Evolutionary conservation across 2,888 invertebrate genomes (phyloP).

Genomic region (Caenorhabditis doughertyi): DNA sequence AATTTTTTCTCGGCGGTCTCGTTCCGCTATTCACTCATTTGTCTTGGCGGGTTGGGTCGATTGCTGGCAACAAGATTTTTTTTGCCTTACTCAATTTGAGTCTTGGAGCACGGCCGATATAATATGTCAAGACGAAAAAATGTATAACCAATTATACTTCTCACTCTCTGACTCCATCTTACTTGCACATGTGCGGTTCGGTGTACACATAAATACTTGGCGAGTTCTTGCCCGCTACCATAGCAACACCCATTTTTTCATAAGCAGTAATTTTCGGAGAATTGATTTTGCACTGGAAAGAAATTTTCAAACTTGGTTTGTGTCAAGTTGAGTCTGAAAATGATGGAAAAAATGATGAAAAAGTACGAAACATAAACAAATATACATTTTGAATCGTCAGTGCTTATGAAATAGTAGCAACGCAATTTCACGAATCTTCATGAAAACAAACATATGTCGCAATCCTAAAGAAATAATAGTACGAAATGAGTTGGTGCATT

Average conservation of each 20-base stretch:
- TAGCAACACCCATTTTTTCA: slow-evolving; percentile 28
- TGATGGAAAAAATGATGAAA: too few species aligned
- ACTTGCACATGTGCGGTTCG: neutral
- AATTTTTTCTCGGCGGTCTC: neutral
- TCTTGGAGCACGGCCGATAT: neutral
- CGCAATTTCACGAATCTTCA: too few species aligned
- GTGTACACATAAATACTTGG: too few species aligned
- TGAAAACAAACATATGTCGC: too few species aligned
- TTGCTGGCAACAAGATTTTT: neutral
- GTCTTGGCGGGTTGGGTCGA: slow-evolving; percentile 9
- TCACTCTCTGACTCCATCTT: slow-evolving; percentile 4
- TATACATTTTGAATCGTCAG: too few species aligned
- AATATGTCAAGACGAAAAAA: neutral
- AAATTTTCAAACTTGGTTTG: too few species aligned
- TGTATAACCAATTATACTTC: slow-evolving; percentile 50
- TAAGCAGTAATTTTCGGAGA: neutral
- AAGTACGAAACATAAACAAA: too few species aligned
- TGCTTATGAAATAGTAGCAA: too few species aligned
- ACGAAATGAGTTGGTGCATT: too few species aligned
- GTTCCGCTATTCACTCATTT: slow-evolving; percentile 32
- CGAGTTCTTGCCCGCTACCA: slow-evolving; percentile 36
- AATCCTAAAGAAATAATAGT: too few species aligned
- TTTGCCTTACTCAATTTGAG: neutral
- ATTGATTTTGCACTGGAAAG: neutral
- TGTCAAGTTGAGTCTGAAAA: too few species aligned